Percentiles rank a stretch among this genome's conserved stretches.
These are phyloP conservation scores for Toxotes lorentzi DNA, from an alignment of 2,797 vertebrate genomes.

Conservation along the genomic window DNA sequence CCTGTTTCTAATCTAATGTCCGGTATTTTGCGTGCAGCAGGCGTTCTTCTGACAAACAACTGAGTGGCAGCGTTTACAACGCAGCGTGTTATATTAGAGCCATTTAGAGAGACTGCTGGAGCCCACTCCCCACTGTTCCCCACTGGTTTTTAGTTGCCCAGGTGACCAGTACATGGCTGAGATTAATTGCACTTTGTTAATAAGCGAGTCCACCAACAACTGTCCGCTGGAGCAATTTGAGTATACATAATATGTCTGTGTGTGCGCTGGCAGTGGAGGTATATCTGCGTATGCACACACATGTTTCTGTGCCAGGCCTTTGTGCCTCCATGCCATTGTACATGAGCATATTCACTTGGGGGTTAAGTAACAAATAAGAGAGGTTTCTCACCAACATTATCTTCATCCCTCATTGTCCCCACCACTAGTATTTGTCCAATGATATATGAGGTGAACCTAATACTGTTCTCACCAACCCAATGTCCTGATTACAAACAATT, in stretches of 20 bases:
- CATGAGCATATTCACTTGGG: slow-evolving; percentile 57
- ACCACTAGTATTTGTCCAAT: slow-evolving; percentile 68
- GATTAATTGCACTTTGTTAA: slow-evolving; percentile 85
- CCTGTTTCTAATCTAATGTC: slow-evolving; percentile 59
- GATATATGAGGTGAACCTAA: slow-evolving; percentile 82
- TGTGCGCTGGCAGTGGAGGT: background rate
- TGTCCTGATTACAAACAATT: slow-evolving; percentile 86
- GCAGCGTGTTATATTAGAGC: slow-evolving; percentile 60
- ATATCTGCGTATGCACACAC: slow-evolving; percentile 6
- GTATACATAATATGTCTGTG: background rate
- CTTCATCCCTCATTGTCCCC: slow-evolving; percentile 66
- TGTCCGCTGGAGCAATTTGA: slow-evolving; percentile 28
- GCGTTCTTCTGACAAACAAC: slow-evolving; percentile 68
- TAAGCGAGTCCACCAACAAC: slow-evolving; percentile 64
- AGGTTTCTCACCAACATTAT: slow-evolving; percentile 48
- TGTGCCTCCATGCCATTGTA: slow-evolving; percentile 25
- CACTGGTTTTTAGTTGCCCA: slow-evolving; percentile 54
- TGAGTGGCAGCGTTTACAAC: slow-evolving; percentile 38
- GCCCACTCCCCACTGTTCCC: slow-evolving; percentile 51
- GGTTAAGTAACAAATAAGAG: slow-evolving; percentile 71
- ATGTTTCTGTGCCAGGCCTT: slow-evolving; percentile 18
- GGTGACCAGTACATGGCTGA: slow-evolving; percentile 66
- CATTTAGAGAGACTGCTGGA: slow-evolving; percentile 64
- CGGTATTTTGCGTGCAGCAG: slow-evolving; percentile 46
- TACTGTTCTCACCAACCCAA: slow-evolving; percentile 81